A percentile compares a stretch with the other conserved stretches of the same genome.
These are phyloP conservation scores for Spinus olivaceus DNA, from an alignment of 2,797 vertebrate species.

Conservation along the genomic window DNA sequence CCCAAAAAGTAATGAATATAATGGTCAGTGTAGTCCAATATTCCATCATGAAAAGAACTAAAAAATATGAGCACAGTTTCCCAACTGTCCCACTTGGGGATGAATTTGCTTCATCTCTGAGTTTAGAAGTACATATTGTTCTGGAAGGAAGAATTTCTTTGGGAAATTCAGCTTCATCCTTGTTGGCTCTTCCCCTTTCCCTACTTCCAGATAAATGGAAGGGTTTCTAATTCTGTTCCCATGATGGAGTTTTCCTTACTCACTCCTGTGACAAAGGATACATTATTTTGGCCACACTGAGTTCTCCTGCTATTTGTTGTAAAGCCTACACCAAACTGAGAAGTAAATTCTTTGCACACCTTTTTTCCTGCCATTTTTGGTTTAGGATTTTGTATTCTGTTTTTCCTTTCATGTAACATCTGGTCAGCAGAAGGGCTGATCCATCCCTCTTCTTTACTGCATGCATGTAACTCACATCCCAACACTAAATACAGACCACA, in stretches of 20 bases:
- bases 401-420: constrained; percentile 71
- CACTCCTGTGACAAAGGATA: neutral
- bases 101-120: neutral
- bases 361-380: neutral
- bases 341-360: constrained; percentile 43
- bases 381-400: constrained; percentile 41
- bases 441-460: constrained; percentile 55
- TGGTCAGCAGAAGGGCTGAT: constrained; percentile 75
- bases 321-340: neutral
- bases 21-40: neutral
- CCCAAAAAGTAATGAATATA: neutral
- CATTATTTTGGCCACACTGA: neutral
- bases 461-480: constrained; percentile 76
- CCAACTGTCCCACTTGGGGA: neutral
- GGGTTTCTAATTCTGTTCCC: neutral
- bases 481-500: constrained; percentile 81
- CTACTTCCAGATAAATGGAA: neutral
- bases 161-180: neutral
- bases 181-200: neutral
- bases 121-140: neutral
- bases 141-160: neutral
- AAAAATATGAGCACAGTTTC: neutral
- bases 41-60: neutral
- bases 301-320: neutral
- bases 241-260: neutral